phyloP scores from a whole-genome alignment of 2,888 invertebrate genomes.

The Pollenia amentaria region DNA sequence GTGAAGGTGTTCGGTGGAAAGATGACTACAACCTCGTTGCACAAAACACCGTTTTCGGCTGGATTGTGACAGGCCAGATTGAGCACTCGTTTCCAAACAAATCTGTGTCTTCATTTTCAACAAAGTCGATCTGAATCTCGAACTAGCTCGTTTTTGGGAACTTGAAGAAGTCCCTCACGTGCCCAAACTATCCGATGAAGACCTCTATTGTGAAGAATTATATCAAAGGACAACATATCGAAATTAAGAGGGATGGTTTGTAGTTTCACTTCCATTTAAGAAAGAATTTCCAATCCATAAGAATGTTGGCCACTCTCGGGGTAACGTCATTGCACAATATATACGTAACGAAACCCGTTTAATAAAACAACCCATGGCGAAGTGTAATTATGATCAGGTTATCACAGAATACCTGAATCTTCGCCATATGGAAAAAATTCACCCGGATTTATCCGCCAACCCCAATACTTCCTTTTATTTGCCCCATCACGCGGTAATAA shows the following conservation, averaged over 20 bases:
- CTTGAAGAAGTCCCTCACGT: not conserved
- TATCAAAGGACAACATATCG: not conserved
- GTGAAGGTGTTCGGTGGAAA: not conserved
- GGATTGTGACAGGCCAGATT: not conserved
- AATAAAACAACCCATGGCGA: not conserved
- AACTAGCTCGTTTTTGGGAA: not conserved
- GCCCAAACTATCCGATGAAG: not conserved
- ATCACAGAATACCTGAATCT: no score
- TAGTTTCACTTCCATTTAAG: not conserved
- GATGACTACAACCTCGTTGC: not conserved
- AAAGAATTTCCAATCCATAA: not conserved
- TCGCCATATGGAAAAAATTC: no score
- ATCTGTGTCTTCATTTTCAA: not conserved
- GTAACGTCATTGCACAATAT: constrained; percentile 1
- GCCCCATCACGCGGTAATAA: no score
- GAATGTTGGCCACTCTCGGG: not conserved
- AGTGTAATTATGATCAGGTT: not conserved
- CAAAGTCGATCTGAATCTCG: not conserved
- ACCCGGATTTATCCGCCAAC: no score
- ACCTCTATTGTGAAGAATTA: not conserved
- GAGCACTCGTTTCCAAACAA: not conserved
- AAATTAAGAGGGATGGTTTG: not conserved
- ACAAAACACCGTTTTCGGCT: not conserved
- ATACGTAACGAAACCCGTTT: constrained; percentile 1
- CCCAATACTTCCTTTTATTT: no score